These are phyloP conservation scores for Nycteola revayana DNA, from an alignment of 2,888 invertebrate genomes.

Conservation along the genomic window DNA sequence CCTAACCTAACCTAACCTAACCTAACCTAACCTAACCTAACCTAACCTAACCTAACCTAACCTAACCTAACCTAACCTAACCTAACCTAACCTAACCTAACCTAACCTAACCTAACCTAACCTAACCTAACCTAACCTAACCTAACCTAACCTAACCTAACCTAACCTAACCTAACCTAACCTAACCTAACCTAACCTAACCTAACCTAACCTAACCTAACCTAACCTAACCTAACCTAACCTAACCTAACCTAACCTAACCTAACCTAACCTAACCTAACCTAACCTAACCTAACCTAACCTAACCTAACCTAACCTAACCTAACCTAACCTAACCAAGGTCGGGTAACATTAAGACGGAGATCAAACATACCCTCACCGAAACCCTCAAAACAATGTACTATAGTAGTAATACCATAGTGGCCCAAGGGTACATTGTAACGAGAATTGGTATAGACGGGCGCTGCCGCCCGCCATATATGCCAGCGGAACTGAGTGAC, in stretches of 20 bases:
- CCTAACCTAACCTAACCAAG: conserved; percentile 33
- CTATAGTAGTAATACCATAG: too few species aligned
- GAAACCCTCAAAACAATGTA: too few species aligned
- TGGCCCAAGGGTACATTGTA: too few species aligned
- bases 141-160: conserved; percentile 25
- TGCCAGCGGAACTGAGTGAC: too few species aligned
- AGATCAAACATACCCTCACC: too few species aligned
- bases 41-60: conserved; percentile 9
- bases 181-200: conserved; percentile 25
- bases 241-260: conserved; percentile 27
- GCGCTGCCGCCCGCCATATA: too few species aligned
- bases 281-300: conserved; percentile 33
- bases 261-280: conserved; percentile 26
- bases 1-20: conserved; percentile 7
- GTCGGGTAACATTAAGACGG: too few species aligned
- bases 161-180: conserved; percentile 31
- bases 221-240: conserved; percentile 29
- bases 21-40: conserved; percentile 9
- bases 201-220: conserved; percentile 28
- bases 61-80: conserved; percentile 9
- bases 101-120: conserved; percentile 4
- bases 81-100: conserved; percentile 10
- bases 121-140: conserved; percentile 19
- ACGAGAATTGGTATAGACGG: too few species aligned
- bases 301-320: conserved; percentile 38